Percentiles rank a stretch among this genome's conserved stretches.
Evolutionary conservation across 2,797 vertebrate species (phyloP).

Genomic region (Tinamus major): DNA sequence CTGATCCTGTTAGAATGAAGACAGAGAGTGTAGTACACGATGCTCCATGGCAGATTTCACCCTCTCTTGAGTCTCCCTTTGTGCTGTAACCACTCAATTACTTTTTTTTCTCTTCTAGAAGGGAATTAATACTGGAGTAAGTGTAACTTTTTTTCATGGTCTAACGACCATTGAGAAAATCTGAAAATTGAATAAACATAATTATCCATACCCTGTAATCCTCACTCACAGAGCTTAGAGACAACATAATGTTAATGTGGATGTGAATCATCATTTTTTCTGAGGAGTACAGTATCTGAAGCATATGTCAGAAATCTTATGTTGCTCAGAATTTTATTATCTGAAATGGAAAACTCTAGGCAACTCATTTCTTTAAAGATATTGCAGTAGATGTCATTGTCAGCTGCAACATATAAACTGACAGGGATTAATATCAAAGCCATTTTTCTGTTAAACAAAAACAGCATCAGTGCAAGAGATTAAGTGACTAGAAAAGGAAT

Average conservation of each 20-base stretch:
- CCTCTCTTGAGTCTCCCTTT: fast-evolving
- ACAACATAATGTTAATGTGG: slow-evolving; percentile 45
- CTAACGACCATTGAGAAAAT: slow-evolving; percentile 12
- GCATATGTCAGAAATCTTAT: neutral
- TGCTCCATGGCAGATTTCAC: neutral
- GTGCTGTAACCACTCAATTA: neutral
- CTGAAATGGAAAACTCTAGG: neutral
- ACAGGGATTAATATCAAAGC: slow-evolving; percentile 11
- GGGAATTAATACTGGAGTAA: neutral
- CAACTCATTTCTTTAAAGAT: slow-evolving; percentile 52
- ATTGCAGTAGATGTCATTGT: slow-evolving; percentile 16
- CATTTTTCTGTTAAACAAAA: neutral
- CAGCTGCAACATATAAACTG: neutral
- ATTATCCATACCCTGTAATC: slow-evolving; percentile 32
- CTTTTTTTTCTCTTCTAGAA: neutral
- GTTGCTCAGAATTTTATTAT: slow-evolving; percentile 5
- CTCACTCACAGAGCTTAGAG: neutral
- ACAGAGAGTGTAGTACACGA: neutral
- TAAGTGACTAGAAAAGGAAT: neutral
- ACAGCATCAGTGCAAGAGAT: neutral
- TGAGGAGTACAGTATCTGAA: neutral
- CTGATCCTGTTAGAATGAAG: neutral
- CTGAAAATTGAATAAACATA: slow-evolving; percentile 9
- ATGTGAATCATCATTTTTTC: slow-evolving; percentile 15
- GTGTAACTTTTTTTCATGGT: neutral